phyloP scores from a whole-genome alignment of 2,113 vertebrate genomes.

The Philantomba maxwellii region DNA sequence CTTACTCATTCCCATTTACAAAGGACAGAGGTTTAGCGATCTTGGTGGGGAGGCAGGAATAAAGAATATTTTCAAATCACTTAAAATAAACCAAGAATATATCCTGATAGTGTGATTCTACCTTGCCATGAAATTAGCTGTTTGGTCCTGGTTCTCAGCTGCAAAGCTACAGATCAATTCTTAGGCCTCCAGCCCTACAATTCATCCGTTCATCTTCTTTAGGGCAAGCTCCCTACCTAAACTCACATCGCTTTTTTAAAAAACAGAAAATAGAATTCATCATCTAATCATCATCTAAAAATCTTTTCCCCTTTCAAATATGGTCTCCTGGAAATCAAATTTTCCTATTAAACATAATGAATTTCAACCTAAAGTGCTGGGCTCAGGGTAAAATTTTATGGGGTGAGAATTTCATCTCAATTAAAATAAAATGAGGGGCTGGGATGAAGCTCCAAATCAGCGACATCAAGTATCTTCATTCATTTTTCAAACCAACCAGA shows the following conservation, averaged over 20 bases:
- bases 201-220: not conserved
- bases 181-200: fast-evolving
- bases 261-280: not conserved
- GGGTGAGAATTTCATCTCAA: not conserved
- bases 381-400: not conserved
- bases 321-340: not conserved
- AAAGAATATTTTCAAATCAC: not conserved
- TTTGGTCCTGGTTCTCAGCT: not conserved
- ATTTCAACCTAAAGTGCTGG: not conserved
- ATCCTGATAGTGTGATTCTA: not conserved
- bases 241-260: not conserved
- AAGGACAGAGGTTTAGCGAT: not conserved
- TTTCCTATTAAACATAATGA: not conserved
- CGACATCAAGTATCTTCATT: not conserved
- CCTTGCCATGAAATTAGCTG: not conserved
- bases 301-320: not conserved
- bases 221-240: not conserved
- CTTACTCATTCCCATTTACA: not conserved
- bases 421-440: not conserved
- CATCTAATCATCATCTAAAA: not conserved
- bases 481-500: not conserved
- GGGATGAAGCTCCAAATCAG: not conserved
- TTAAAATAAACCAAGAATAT: not conserved
- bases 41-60: not conserved
- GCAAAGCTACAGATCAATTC: not conserved